Evolutionary conservation across 2,888 invertebrate genomes (phyloP).

Genomic region (Noctua janthe): DNA sequence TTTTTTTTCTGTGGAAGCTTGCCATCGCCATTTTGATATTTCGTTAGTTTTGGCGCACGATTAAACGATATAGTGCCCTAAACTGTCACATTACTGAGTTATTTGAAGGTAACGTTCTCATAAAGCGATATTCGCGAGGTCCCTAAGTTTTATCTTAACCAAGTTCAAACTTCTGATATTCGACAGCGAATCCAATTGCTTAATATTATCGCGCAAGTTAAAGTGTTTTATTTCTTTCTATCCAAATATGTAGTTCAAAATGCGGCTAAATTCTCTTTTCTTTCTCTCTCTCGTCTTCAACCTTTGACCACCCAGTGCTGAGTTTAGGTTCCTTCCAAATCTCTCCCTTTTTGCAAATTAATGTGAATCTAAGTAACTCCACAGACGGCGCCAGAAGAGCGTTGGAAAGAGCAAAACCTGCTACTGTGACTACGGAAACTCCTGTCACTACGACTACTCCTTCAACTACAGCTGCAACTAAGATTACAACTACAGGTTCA

Average conservation of each 20-base stretch:
- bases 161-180: background rate
- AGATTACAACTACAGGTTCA: background rate
- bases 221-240: background rate
- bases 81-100: background rate
- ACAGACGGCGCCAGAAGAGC: background rate
- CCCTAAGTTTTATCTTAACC: background rate
- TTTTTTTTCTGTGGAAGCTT: background rate
- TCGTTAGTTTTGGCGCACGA: background rate
- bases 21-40: background rate
- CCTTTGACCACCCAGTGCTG: background rate
- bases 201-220: background rate
- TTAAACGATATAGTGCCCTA: background rate
- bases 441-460: background rate
- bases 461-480: too few species aligned
- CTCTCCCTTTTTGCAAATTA: background rate
- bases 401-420: background rate
- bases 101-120: background rate
- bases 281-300: background rate
- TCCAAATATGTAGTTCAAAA: background rate
- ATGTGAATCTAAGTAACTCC: background rate
- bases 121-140: background rate
- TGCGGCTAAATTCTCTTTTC: background rate
- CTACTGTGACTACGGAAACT: fast-evolving
- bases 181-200: background rate
- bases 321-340: background rate